Percentiles rank a stretch among this genome's conserved stretches.
phyloP scores from a whole-genome alignment of 2,113 vertebrate genomes.

The Apodemus sylvaticus region DNA sequence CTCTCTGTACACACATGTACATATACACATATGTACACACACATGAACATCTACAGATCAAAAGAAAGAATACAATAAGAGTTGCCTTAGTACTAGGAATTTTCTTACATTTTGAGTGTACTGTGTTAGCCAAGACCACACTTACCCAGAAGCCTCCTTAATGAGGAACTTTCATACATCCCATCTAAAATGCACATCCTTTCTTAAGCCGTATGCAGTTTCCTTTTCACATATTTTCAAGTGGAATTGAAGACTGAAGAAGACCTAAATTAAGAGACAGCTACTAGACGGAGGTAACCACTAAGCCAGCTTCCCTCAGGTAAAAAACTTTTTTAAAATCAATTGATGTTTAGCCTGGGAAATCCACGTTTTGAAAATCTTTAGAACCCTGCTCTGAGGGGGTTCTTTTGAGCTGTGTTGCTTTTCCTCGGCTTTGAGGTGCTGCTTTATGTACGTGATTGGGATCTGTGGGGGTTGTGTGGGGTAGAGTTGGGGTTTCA shows the following conservation, averaged over 20 bases:
- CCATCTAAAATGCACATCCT: not conserved
- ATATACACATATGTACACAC: not conserved
- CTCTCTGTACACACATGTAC: not conserved
- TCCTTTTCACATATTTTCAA: conserved; percentile 48
- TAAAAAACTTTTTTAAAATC: conserved; percentile 19
- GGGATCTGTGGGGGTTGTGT: not conserved
- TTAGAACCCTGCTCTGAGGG: conserved; percentile 29
- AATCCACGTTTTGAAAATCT: conserved; percentile 44
- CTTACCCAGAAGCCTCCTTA: not conserved
- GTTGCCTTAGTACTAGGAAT: not conserved
- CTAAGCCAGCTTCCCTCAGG: not conserved
- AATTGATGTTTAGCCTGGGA: conserved; percentile 32
- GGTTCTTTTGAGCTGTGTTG: not conserved
- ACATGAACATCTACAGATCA: not conserved
- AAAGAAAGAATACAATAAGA: not conserved
- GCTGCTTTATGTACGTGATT: not conserved
- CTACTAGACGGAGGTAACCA: conserved; percentile 6
- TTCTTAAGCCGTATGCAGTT: not conserved
- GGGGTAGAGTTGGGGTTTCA: not conserved
- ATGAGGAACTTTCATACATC: not conserved
- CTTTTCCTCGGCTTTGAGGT: not conserved
- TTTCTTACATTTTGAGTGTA: not conserved
- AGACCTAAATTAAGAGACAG: not conserved
- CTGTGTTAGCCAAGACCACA: not conserved
- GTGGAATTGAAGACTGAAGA: conserved; percentile 34